phyloP scores from a whole-genome alignment of 2,888 invertebrate genomes.

The Tinea semifulvella region DNA sequence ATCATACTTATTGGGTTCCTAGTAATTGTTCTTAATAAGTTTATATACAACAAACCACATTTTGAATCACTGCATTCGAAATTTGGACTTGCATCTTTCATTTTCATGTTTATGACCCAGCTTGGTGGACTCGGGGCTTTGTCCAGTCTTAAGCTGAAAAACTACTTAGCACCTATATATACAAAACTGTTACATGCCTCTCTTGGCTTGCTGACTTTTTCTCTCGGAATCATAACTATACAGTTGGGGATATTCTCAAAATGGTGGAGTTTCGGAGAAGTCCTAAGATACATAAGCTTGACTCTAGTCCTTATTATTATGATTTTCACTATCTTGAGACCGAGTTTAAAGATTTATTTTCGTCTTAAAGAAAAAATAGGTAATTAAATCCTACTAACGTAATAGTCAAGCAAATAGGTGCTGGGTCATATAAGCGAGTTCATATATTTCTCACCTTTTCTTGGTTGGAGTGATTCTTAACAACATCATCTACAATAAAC shows the following conservation, averaged over 20 bases:
- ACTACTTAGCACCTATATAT: slow-evolving; percentile 52
- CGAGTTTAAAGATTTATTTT: slow-evolving; percentile 54
- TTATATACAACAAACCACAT: slow-evolving; percentile 37
- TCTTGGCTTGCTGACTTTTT: slow-evolving; percentile 46
- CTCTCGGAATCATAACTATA: slow-evolving; percentile 47
- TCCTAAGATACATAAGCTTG: slow-evolving; percentile 39
- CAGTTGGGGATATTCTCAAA: slow-evolving; percentile 44
- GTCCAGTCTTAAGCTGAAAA: slow-evolving; percentile 51
- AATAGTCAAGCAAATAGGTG: too few relatives aligned
- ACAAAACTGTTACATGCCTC: slow-evolving; percentile 54
- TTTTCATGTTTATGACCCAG: slow-evolving; percentile 48
- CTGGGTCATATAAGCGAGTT: too few relatives aligned
- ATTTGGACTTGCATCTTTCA: slow-evolving; percentile 50
- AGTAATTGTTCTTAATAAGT: slow-evolving; percentile 50
- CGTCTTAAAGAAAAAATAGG: slow-evolving; percentile 53
- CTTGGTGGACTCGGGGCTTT: slow-evolving; percentile 52
- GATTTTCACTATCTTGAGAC: slow-evolving; percentile 48
- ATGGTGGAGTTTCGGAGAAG: slow-evolving; percentile 52
- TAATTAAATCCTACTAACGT: slow-evolving; percentile 22
- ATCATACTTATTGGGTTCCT: slow-evolving; percentile 43
- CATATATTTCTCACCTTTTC: too few relatives aligned
- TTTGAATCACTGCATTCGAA: slow-evolving; percentile 49
- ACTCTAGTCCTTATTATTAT: slow-evolving; percentile 39
- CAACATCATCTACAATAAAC: too few relatives aligned
- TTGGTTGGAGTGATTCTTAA: too few relatives aligned